Evolutionary conservation across 2,797 vertebrate species (phyloP), one percentile per base, ranked within the genome.

Genomic region (Dipus sagitta): DNA sequence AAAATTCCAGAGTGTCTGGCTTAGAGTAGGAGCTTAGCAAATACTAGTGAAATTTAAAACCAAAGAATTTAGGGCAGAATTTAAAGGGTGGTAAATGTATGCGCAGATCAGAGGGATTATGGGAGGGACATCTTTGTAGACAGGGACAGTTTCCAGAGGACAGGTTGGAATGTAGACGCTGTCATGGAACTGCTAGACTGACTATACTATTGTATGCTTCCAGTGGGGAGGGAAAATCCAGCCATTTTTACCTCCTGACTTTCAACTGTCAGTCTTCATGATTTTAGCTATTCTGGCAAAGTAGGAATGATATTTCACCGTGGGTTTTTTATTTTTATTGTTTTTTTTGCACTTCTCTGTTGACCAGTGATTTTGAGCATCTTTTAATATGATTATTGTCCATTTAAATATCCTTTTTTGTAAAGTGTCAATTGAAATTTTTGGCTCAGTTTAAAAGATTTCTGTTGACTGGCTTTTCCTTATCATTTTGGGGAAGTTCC

Each of bases 321-420:
- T 64, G 58, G 30, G 67, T 86, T 92, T 67, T 70, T 60, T 91
- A 86, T 47, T 47, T 47, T 47, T 47, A 7, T 47, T 47, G 30
- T 75, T 90, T 90, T 67, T 70, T 60, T 91, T 92, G 23, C 30
- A 85, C 72, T 94, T 83, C 67, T 47, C 10, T 77, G 54, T 72
- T 72, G 65, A 88, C 11, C 47, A 71, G 67, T 90, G 70, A 72
- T 88, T 85, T 82, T 88, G 10, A 83, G 18, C 8, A 32, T 88
- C 17, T 74, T 85, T 81, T 64, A 42, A 34, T 72, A 13, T 74
- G 72, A 72, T 79, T n/a, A 47, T 42, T 72, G 90, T 15, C 6
- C 18, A 62, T 80, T 94, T 34, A 24, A 79, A 74, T 86, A 42
- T 91, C 28, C 24, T 90, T 90, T 38, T 78, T 76, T 42, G 72